Evolutionary conservation across 2,797 vertebrate species (phyloP).

Genomic region (Phyllotis vaccarum): DNA sequence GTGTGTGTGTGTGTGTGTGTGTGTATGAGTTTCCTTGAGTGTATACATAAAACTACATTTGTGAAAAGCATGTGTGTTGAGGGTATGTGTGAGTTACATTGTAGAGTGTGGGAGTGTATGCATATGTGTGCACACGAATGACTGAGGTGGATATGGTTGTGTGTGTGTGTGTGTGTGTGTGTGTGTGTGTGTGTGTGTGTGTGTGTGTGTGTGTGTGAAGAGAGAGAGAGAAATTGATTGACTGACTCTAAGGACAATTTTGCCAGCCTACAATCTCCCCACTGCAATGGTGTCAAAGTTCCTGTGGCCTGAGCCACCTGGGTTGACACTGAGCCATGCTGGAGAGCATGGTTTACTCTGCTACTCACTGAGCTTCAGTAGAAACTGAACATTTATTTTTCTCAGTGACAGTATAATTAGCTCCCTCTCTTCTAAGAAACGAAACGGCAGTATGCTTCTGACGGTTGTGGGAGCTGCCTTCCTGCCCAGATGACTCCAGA

Average conservation of each 20-base stretch:
- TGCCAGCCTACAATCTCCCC: background rate
- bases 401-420: conserved; percentile 79
- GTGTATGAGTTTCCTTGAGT: background rate
- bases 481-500: conserved; percentile 73
- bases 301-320: background rate
- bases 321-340: background rate
- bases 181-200: background rate
- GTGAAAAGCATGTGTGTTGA: background rate
- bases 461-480: conserved; percentile 76
- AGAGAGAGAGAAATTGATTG: background rate
- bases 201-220: background rate
- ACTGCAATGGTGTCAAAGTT: background rate
- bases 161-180: background rate
- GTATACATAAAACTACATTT: background rate
- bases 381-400: conserved; percentile 76
- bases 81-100: background rate
- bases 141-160: background rate
- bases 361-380: conserved; percentile 37
- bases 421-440: conserved; percentile 74
- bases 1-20: background rate
- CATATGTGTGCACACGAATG: background rate
- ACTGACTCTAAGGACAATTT: background rate
- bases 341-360: background rate
- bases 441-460: conserved; percentile 67
- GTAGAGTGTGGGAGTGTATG: background rate